Evolutionary conservation across 2,797 vertebrate genomes (phyloP), one percentile per base, ranked within the genome.

Genomic region (Myotis vivesi): DNA sequence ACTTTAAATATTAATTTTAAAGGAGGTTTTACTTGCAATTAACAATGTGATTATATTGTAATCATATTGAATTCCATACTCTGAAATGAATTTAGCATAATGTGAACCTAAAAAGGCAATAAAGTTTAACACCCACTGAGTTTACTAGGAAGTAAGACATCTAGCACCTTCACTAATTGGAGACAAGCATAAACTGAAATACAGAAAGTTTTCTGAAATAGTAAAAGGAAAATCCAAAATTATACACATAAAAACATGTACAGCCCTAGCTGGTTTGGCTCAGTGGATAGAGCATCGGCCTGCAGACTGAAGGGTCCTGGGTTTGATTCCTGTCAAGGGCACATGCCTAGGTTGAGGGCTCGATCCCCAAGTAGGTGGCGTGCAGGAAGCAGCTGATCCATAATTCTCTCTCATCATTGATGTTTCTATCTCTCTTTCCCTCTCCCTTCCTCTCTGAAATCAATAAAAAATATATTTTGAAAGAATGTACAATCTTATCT

Each of bases 1-100:
- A 84, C 36, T 89, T 95, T 91, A 86, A 96, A 94, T 95, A 91
- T 91, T 96, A 92, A 94, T 91, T 93, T 89, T 87, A 81, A 25
- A 91, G 93, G n/a, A 41, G 33, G 81, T 95, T 87, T 94, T 80
- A 77, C 71, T 95, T 96, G 66, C 49, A 96, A 91, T 96, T 97
- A 96, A n/a, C 62, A 23, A 41, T 77, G 41, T 1, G 5, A 71
- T 91, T 94, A 69, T 87, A 62, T 55, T 93, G 17, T 89, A 87
- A 84, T 94, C 59, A 79, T 76, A 87, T 49, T 92, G 68, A 89
- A 91, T 95, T 89, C 28, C 49, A 68, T 71, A 73, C 4, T 77
- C 68, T 82, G 44, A 95, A 91, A 83, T 92, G 41, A 86, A 77
- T 81, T 66, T 77, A 81, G 44, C 66, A 94, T 94, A 91, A 89